These are phyloP conservation scores for Lota lota DNA, from an alignment of 2,113 vertebrate genomes.

Conservation along the genomic window DNA sequence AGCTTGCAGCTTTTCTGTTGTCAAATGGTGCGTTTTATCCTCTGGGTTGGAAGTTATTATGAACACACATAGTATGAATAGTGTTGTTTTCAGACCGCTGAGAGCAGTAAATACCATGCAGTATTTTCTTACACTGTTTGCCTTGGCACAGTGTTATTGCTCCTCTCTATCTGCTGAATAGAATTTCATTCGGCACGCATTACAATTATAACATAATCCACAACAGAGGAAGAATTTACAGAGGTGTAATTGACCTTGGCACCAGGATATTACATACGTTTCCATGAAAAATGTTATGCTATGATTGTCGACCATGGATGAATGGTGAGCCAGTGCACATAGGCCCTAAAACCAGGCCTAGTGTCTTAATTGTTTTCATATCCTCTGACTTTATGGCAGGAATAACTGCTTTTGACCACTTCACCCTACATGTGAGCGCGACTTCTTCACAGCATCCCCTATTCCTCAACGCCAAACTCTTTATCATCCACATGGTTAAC, in stretches of 20 bases:
- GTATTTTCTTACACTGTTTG: not conserved
- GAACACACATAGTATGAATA: no score
- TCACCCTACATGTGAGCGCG: constrained; percentile 28
- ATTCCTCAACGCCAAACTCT: constrained; percentile 29
- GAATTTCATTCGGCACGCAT: constrained; percentile 25
- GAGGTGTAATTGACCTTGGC: constrained; percentile 68
- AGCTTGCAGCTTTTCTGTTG: not conserved
- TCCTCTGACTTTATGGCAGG: constrained; percentile 46
- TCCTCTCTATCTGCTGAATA: constrained; percentile 23
- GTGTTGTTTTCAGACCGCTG: constrained; percentile 2
- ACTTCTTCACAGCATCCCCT: constrained; percentile 15
- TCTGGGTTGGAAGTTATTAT: constrained; percentile 7
- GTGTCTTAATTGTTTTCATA: constrained; percentile 43
- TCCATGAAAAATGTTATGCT: constrained; percentile 51
- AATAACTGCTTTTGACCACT: constrained; percentile 37
- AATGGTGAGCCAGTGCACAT: constrained; percentile 60
- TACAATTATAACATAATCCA: constrained; percentile 22
- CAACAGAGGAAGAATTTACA: constrained; percentile 47
- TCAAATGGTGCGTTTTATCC: constrained; percentile 46
- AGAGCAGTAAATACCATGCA: not conserved
- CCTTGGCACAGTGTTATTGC: not conserved
- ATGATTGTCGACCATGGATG: constrained; percentile 39
- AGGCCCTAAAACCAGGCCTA: constrained; percentile 21
- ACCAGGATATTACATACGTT: constrained; percentile 34
- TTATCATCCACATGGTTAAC: constrained; percentile 26